Base-by-base conservation (phyloP, 1,140 invertebrate genomes). In the Mactra quadrangularis region DNA sequence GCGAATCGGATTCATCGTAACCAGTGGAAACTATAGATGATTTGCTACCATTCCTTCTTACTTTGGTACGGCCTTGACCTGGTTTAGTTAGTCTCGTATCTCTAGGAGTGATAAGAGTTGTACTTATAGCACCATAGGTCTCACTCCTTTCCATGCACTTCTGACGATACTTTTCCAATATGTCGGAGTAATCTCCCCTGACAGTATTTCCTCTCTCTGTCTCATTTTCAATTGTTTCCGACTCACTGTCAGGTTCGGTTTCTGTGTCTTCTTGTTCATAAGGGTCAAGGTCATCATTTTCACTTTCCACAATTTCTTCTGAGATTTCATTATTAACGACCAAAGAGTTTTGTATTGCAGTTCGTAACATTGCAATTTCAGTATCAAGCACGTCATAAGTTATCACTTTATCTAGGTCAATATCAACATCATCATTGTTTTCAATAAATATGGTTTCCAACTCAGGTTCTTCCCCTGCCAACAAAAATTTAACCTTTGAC, bases 361-460 rank as follows among this genome's bases (percentile, higher is more conserved):
- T 33, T 72, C 68, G 19, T 17, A 82, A 27, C 19, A 70, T 47
- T 22, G 55, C 68, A 52, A 82, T 47, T 53, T 82, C 78, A 41
- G 66, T 22, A 52, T 82, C 79, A 31, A 82, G 59, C 35, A 55
- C 60, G 41, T 82, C 79, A 66, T 74, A 74, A n/a, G 55, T 72
- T 25, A 82, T 53, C 7, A 38, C 41, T 50, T 64, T 64, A 38
- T 55, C 79, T 27, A 25, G 41, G 33, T 45, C 53, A 9, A 82
- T 13, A n/a, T 55, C 47, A 19, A 74, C 55, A 52, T 75, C 70
- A 41, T 64, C 60, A 62, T 70, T 53, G 52, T 72, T 31, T 52
- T 82, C 79, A 11, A 82, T 31, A 82, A 74, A 74, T 27, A 82
- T 74, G 11, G 70, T 82, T 64, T 74, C 59, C n/a, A 82, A 25